A percentile compares a stretch with the other conserved stretches of the same genome.
Evolutionary conservation across 2,113 vertebrate species (phyloP).

Genomic region (Callospermophilus lateralis): DNA sequence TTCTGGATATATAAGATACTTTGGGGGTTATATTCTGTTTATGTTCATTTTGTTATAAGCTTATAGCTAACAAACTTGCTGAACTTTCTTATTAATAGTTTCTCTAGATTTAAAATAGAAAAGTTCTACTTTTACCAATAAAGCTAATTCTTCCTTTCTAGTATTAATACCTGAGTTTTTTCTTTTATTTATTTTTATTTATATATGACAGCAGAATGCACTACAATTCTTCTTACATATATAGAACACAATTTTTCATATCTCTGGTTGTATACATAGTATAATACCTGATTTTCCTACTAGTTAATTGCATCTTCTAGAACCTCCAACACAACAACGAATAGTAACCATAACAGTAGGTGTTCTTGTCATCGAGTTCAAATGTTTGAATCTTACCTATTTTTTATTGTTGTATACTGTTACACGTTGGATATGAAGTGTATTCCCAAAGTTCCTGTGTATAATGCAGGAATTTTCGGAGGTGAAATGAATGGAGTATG

Average conservation of each 20-base stretch:
- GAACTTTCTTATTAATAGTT: not conserved
- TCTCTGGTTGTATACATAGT: too few species aligned
- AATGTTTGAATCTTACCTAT: not conserved
- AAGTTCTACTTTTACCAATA: not conserved
- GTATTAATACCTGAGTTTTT: not conserved
- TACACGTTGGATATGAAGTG: too few species aligned
- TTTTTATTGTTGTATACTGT: not conserved
- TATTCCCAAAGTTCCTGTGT: too few species aligned
- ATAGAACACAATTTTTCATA: too few species aligned
- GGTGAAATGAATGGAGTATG: too few species aligned
- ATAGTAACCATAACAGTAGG: not conserved
- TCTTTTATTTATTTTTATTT: too few species aligned
- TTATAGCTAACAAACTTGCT: not conserved
- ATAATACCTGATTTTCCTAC: not conserved
- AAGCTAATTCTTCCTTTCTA: not conserved
- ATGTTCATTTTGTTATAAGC: not conserved
- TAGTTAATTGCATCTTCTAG: not conserved
- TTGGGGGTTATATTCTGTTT: not conserved
- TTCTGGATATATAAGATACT: not conserved
- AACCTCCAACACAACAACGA: not conserved
- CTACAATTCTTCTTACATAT: too few species aligned
- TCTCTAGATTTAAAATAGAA: not conserved
- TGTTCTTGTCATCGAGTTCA: not conserved
- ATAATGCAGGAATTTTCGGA: too few species aligned
- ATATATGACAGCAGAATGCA: too few species aligned